Evolutionary conservation across 2,113 vertebrate species (phyloP).

Genomic region (Isichthys henryi): DNA sequence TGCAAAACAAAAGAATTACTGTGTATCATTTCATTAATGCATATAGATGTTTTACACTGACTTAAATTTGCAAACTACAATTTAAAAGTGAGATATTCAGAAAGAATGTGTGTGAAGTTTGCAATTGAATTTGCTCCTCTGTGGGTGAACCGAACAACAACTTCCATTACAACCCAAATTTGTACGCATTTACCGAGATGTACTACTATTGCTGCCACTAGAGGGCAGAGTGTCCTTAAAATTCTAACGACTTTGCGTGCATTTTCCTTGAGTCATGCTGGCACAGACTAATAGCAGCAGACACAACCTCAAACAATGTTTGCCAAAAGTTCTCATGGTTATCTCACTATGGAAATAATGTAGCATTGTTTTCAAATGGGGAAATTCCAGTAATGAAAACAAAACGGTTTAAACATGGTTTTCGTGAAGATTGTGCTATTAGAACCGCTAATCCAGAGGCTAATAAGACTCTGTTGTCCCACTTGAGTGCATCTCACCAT

Average conservation of each 20-base stretch:
- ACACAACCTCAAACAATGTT: slow-evolving; percentile 5
- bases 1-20: background rate
- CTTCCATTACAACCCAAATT: background rate
- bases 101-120: background rate
- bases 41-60: background rate
- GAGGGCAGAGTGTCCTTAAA: slow-evolving; percentile 19
- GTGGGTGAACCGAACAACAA: background rate
- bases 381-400: background rate
- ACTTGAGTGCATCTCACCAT: background rate
- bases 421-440: background rate
- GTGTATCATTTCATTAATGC: background rate
- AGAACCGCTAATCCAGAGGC: background rate
- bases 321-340: background rate
- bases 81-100: background rate
- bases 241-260: background rate
- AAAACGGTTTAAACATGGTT: background rate
- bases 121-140: background rate
- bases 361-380: background rate
- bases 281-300: slow-evolving; percentile 38
- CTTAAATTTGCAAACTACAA: background rate
- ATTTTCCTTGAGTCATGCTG: slow-evolving; percentile 23
- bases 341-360: background rate
- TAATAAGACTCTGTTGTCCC: background rate
- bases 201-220: background rate
- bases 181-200: background rate